Conservation (phyloP, 1,140 invertebrate genomes). For the Drosophila yakuba region DNA sequence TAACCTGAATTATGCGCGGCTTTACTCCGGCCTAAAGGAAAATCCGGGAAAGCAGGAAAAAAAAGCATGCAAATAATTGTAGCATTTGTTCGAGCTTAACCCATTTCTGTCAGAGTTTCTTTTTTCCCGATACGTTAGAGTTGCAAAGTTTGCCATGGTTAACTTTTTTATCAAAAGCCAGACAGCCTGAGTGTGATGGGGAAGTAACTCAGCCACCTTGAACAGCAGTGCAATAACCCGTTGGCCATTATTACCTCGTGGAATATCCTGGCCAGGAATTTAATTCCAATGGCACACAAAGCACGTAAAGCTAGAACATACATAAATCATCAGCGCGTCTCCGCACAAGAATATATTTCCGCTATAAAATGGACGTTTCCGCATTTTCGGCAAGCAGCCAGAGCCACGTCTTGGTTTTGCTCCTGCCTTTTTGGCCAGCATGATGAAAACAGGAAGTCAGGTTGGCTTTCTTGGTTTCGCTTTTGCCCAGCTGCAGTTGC, state of each 20-base stretch:
- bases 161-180: conserved; percentile 33
- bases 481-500: conserved; percentile 33
- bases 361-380: conserved; percentile 82
- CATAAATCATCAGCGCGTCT: conserved; percentile 79
- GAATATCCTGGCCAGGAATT: conserved; percentile 45
- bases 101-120: conserved; percentile 57
- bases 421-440: conserved; percentile 11
- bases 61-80: conserved; percentile 78
- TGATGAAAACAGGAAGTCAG: conserved; percentile 73
- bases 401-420: conserved; percentile 20
- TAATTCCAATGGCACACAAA: conserved; percentile 63
- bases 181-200: conserved; percentile 5
- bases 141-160: conserved; percentile 25
- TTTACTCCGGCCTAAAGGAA: conserved; percentile 20
- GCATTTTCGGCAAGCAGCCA: conserved; percentile 62
- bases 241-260: neutral
- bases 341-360: conserved; percentile 82
- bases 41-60: conserved; percentile 39
- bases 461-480: conserved; percentile 37
- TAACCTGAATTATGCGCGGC: conserved; percentile 69
- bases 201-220: neutral
- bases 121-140: conserved; percentile 20
- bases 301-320: conserved; percentile 79
- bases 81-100: conserved; percentile 75
- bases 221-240: conserved; percentile 1